These are phyloP conservation scores for Beroe forskalii DNA, from an alignment of 37 sponge, comb jelly and placozoan genomes.

Conservation along the genomic window DNA sequence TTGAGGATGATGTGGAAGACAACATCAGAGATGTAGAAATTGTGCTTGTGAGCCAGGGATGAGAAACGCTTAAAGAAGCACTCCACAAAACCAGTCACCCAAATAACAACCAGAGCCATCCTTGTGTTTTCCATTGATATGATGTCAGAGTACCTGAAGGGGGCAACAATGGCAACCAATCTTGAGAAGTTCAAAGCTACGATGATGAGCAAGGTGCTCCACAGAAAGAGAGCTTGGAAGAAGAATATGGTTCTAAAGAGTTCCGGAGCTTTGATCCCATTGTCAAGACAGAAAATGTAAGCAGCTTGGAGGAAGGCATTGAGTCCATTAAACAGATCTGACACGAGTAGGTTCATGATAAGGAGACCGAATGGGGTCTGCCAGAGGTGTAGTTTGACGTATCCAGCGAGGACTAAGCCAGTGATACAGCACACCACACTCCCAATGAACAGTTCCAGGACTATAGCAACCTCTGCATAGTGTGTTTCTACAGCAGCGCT, in stretches of 20 bases:
- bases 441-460: conserved; percentile 9
- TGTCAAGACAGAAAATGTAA: neutral
- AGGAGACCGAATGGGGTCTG: conserved; percentile 6
- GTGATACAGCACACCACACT: conserved; percentile 37
- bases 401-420: neutral
- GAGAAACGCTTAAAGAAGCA: conserved; percentile 6
- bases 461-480: conserved; percentile 17
- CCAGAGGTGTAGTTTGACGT: conserved; percentile 32
- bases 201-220: conserved; percentile 17
- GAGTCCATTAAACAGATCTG: conserved; percentile 24
- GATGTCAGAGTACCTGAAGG: neutral
- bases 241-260: conserved; percentile 18
- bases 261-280: neutral
- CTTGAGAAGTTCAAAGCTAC: neutral
- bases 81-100: neutral
- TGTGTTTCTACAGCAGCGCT: neutral
- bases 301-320: conserved; percentile 10
- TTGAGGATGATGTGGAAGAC: conserved; percentile 13
- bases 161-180: neutral
- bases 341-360: neutral
- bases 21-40: conserved; percentile 6
- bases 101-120: neutral
- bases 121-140: neutral
- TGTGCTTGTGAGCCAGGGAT: neutral
- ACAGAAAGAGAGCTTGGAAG: conserved; percentile 20